These are phyloP conservation scores for Polypterus senegalus DNA, from an alignment of 2,113 vertebrate species.

Conservation along the genomic window DNA sequence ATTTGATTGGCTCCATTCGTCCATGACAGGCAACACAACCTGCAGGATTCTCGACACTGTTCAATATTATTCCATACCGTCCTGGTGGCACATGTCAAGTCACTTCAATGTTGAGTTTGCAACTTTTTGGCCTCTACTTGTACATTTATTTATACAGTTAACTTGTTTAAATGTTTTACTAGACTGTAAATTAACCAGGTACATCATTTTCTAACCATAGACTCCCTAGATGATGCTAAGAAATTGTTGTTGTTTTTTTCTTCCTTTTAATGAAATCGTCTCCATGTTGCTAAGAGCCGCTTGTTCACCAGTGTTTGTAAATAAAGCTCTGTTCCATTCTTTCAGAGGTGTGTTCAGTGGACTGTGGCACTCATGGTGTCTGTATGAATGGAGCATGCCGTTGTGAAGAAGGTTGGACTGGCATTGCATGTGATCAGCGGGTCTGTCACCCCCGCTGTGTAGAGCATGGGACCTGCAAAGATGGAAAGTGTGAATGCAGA, in stretches of 20 bases:
- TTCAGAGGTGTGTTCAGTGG: slow-evolving; percentile 93
- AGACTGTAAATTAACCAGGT: no score
- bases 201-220: no score
- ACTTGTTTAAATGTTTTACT: no score
- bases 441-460: slow-evolving; percentile 93
- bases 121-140: no score
- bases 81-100: no score
- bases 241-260: slow-evolving; percentile 32
- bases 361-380: slow-evolving; percentile 94
- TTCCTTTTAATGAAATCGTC: no score
- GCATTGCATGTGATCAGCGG: slow-evolving; percentile 84
- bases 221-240: slow-evolving; percentile 6
- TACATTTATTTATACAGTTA: no score
- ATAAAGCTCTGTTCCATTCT: slow-evolving; percentile 7
- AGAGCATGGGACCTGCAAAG: slow-evolving; percentile 98
- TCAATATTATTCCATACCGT: no score
- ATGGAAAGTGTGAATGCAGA: slow-evolving; percentile 98
- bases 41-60: no score
- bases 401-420: slow-evolving; percentile 97
- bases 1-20: no score
- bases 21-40: no score
- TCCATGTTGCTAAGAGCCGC: background rate
- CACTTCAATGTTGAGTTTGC: no score
- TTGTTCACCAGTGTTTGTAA: background rate
- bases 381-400: slow-evolving; percentile 90